phyloP scores from a whole-genome alignment of 2,888 invertebrate species.

The Hypolimnas misippus region DNA sequence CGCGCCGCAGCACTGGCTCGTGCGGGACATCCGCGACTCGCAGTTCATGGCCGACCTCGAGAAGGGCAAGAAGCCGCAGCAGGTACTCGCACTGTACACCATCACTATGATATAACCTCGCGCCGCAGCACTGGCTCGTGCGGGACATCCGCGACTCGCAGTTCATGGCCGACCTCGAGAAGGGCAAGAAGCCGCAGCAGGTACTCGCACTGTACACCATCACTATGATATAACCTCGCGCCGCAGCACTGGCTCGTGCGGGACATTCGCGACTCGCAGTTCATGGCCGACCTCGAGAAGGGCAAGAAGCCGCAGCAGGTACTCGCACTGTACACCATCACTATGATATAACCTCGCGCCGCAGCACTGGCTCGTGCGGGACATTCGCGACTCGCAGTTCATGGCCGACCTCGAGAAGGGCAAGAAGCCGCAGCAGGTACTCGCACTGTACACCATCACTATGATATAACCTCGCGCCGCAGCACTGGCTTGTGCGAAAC shows the following conservation, averaged over 20 bases:
- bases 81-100: too few species aligned
- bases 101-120: too few species aligned
- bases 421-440: conserved; percentile 91
- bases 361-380: conserved; percentile 96
- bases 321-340: too few species aligned
- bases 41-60: conserved; percentile 96
- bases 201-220: too few species aligned
- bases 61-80: conserved; percentile 93
- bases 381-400: conserved; percentile 92
- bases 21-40: conserved; percentile 92
- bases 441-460: too few species aligned
- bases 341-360: too few species aligned
- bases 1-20: conserved; percentile 96
- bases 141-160: conserved; percentile 92
- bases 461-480: too few species aligned
- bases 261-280: conserved; percentile 91
- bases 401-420: conserved; percentile 97
- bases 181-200: conserved; percentile 93
- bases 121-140: conserved; percentile 96
- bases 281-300: conserved; percentile 96
- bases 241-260: conserved; percentile 96
- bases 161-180: conserved; percentile 96
- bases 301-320: conserved; percentile 92
- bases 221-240: too few species aligned
- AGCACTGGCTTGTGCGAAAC: too few species aligned